phyloP scores from a whole-genome alignment of 2,113 vertebrate genomes.

The Galeopterus variegatus region DNA sequence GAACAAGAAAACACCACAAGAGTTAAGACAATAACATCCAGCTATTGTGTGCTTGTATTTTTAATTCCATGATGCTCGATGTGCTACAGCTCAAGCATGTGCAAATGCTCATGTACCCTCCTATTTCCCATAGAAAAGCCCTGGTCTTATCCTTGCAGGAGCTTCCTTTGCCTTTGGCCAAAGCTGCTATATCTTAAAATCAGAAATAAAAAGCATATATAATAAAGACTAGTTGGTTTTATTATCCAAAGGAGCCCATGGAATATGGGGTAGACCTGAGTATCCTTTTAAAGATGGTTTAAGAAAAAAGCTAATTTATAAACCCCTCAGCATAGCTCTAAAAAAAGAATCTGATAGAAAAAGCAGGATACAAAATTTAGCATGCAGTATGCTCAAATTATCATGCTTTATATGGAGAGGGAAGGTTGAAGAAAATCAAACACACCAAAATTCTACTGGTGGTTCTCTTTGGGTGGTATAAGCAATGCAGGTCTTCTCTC shows the following conservation, averaged over 20 bases:
- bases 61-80: not conserved
- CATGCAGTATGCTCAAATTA: not conserved
- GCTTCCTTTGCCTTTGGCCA: not conserved
- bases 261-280: not conserved
- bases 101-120: too few species aligned
- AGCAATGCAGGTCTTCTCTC: not conserved
- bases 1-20: not conserved
- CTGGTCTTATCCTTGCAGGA: not conserved
- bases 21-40: not conserved
- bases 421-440: not conserved
- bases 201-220: not conserved
- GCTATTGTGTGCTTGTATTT: not conserved
- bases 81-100: not conserved
- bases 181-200: not conserved
- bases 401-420: not conserved
- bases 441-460: not conserved
- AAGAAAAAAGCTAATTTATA: slow-evolving; percentile 7
- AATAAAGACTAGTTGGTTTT: not conserved
- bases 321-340: not conserved
- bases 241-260: not conserved
- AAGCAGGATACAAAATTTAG: slow-evolving; percentile 9
- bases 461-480: not conserved
- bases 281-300: slow-evolving; percentile 3
- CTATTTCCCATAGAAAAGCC: not conserved
- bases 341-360: not conserved